These are phyloP conservation scores for Nothoprocta perdicaria DNA, from an alignment of 2,113 vertebrate species.

Conservation along the genomic window DNA sequence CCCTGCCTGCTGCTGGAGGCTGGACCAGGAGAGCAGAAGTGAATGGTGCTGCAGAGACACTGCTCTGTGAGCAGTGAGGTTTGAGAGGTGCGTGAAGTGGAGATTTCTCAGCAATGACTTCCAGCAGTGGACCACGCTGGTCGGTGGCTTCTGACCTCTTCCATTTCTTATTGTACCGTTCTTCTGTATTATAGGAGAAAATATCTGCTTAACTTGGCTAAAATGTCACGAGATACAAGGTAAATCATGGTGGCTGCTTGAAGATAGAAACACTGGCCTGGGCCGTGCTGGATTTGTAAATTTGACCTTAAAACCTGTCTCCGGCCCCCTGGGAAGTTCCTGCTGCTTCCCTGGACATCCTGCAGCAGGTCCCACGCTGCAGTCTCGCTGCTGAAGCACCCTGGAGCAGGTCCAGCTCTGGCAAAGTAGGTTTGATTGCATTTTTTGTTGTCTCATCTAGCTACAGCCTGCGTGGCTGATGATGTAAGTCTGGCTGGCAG, in stretches of 20 bases:
- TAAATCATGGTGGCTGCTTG: neutral
- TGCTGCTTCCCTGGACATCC: neutral
- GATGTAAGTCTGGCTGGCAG: neutral
- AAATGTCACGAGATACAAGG: neutral
- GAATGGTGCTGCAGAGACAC: neutral
- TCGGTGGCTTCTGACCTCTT: neutral
- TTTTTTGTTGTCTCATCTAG: neutral
- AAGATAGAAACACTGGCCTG: neutral
- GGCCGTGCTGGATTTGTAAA: neutral
- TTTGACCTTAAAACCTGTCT: neutral
- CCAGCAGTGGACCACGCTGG: neutral
- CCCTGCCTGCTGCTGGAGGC: neutral
- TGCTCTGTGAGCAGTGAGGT: neutral
- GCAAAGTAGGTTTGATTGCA: neutral
- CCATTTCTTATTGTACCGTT: neutral
- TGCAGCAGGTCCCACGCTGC: neutral
- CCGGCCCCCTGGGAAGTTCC: neutral
- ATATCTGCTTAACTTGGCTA: neutral
- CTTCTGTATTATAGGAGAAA: neutral
- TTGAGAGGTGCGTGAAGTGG: neutral
- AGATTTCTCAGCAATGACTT: neutral
- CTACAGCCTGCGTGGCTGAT: neutral
- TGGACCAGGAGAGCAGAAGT: fast-evolving
- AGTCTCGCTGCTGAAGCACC: neutral
- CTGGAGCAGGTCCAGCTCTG: neutral